Conservation (phyloP, 53 echinoderm and acorn worm species). For the Echinometra lucunter region DNA sequence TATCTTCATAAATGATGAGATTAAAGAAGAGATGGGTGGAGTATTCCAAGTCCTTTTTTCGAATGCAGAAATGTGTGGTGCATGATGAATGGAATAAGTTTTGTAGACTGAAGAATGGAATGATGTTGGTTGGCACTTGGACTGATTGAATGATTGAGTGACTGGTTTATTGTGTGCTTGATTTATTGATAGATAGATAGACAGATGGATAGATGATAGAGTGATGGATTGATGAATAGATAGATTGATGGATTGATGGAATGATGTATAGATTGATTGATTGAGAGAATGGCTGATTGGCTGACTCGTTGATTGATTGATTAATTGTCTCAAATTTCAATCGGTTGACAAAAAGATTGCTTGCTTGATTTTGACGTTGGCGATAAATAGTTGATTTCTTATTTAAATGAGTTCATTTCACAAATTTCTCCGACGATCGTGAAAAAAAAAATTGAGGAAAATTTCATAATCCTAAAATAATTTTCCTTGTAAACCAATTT, state of each 20-base stretch:
- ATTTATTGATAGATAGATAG: background rate
- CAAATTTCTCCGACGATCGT: no score
- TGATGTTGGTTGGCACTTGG: background rate
- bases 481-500: no score
- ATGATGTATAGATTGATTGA: background rate
- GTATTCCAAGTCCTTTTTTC: no score
- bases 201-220: background rate
- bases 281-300: background rate
- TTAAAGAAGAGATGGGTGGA: no score
- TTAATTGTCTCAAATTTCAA: background rate
- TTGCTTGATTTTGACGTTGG: no score
- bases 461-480: no score
- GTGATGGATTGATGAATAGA: background rate
- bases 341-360: background rate
- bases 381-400: no score
- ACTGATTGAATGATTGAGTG: background rate
- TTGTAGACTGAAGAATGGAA: background rate
- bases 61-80: no score
- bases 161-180: background rate
- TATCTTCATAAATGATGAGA: no score
- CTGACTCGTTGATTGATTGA: background rate
- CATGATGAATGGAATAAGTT: background rate
- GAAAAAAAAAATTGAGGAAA: no score
- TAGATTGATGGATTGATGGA: background rate
- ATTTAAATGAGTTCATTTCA: no score